A percentile compares a stretch with the other conserved stretches of the same genome.
Evolutionary conservation across 2,113 vertebrate genomes (phyloP).

Genomic region (Falcunculus frontatus): DNA sequence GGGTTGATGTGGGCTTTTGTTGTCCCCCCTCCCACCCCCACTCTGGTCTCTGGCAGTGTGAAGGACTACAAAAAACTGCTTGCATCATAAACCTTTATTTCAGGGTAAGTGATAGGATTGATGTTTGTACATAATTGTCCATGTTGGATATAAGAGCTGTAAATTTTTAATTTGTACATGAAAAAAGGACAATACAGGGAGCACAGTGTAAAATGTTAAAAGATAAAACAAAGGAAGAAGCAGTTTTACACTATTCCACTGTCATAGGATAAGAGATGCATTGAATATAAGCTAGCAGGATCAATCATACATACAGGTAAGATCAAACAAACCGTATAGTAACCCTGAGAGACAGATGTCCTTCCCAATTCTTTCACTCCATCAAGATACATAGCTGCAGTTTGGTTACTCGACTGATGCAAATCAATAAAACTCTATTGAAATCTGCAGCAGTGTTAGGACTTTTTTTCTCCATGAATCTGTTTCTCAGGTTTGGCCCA

Average conservation of each 20-base stretch:
- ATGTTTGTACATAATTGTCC: neutral
- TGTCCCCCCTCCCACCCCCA: neutral
- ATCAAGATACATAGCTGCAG: neutral
- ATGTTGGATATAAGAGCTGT: neutral
- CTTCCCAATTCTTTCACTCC: neutral
- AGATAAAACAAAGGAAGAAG: neutral
- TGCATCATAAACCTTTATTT: constrained; percentile 30
- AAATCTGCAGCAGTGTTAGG: neutral
- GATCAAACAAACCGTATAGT: neutral
- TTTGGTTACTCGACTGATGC: neutral
- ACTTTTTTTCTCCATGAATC: neutral
- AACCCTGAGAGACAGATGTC: neutral
- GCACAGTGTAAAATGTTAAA: neutral
- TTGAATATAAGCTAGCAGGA: neutral
- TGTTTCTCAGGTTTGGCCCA: neutral
- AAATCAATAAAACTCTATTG: neutral
- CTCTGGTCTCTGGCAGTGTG: neutral
- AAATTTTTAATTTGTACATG: neutral
- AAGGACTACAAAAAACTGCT: constrained; percentile 4
- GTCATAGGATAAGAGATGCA: neutral
- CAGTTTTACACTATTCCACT: neutral
- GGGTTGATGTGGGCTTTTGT: neutral
- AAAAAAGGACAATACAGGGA: neutral
- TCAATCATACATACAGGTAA: neutral
- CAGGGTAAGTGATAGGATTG: neutral